Evolutionary conservation across 2,113 vertebrate genomes (phyloP), one percentile per base, ranked within the genome.

Genomic region (Eurypyga helias): DNA sequence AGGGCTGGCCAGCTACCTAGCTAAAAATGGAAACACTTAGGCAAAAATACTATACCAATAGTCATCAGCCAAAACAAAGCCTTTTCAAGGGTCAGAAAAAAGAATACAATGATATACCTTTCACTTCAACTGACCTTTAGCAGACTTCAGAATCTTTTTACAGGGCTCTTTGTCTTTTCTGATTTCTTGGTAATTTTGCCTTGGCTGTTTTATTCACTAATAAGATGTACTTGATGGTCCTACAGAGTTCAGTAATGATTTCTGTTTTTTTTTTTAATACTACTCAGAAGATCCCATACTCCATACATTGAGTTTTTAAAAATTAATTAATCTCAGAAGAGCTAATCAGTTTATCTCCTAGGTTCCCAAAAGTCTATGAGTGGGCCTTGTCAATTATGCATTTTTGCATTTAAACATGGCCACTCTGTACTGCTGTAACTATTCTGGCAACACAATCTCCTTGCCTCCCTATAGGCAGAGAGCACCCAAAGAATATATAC

Each of bases 21-120:
- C 29, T 75, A 66, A 81, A 94, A 93, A 38, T 43, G 20, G 17
- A 89, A 94, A 72, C 69, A 16, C 11, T 45, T 49, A 73, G 34
- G 33, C 64, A 83, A 83, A 94, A 94, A 52, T 70, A 17, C 13
- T 69, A 29, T 48, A 57, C 25, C 8, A 33, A 12, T 28, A 71
- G 29, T 71, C 18, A 65, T 36, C 29, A 93, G 16, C 8, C 20
- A 76, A 64, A 80, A 45, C 13, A 77, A 72, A 83, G 8, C 13
- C 49, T 81, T 83, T 86, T 61, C 72, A 72, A 6, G 9, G 16
- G 6, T 69, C 62, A 69, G 41, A 62, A 83, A 71, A 88, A 83
- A 21, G 13, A 67, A 55, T 54, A n/a, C 1, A 61, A 8, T 60
- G 6, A 52, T 45, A 17, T 9, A 60, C 23, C 21, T 92, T 82